Evolutionary conservation across 2,888 invertebrate species (phyloP), one percentile per base, ranked within the genome.

Genomic region (Dusona sp.): DNA sequence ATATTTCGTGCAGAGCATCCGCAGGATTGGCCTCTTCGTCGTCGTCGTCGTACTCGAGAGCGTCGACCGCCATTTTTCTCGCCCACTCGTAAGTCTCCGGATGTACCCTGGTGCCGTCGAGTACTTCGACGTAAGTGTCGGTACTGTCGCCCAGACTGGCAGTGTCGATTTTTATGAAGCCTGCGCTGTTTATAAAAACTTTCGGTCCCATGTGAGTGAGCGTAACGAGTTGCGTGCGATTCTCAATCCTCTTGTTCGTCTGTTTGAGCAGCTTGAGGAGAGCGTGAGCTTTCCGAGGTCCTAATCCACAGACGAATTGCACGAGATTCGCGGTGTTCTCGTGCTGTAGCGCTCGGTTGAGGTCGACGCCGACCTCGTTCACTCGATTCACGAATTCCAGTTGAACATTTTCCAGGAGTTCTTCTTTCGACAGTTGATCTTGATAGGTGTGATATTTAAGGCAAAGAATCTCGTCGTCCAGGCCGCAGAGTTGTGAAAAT

Each of bases 21-120:
- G 99, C 98, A 0, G 99, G 99, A 94, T 98, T 98, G 0, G 97
- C 97, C 90, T 83, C 79, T 4, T 99, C 82, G n/a, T 98, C 98
- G 93, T 98, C 98, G 92, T 99, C 99, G 92, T 99, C 99, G 91
- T 99, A 98, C 92, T 99, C 99, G 82, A 99, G 95, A 1, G 99
- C 99, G 94, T 99, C 99, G 1, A 99, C 98, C 0, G 99, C 99
- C 99, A 99, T 99, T 95, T 99, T 99, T 68, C 99, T 95, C 0
- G 99, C 99, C 99, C 99, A 99, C 93, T 99, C 99, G 94, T 99
- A 99, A 0, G 99, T 98, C 95, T 99, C 99, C 0, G 99, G 99
- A 95, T 99, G 99, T 0, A 99, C 98, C 90, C 99, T 96, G 1
- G 99, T 98, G 0, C 99, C 98, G 93, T 99, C 99, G 79, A 99